Evolutionary conservation across 37 sponge, comb jelly and placozoan species (phyloP), one percentile per base, ranked within the genome.

Genomic region (Oscarella lobularis): DNA sequence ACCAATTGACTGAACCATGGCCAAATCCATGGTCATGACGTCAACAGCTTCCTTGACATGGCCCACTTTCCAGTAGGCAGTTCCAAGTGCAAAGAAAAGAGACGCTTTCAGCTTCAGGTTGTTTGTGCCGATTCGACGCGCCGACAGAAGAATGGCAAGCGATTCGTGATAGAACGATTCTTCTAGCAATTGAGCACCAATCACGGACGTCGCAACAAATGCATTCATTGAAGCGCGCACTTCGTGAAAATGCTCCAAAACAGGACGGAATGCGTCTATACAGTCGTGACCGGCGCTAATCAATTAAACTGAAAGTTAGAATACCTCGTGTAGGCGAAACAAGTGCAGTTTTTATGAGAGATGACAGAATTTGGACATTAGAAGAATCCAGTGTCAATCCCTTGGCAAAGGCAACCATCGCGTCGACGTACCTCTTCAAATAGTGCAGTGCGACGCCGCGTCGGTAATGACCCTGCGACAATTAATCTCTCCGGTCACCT

Each of bases 31-130:
- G 74, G 85, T 72, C 95, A 95, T 95, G 80, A 86, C 88, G 41
- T 79, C 84, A 2, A 95, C 39, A 20, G 92, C 92, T 31, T 77
- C 75, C 33, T 87, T 76, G 1, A 74, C 75, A 71, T 95, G 76
- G 36, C 78, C 81, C 31, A 87, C 74, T 3, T 73, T 34, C 98
- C 98, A 97, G 75, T 93, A 80, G 0, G 88, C 89, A 27, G 95
- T 76, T 0, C 92, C 94, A 0, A 97, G 89, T 2, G 94, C 92
- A 73, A 87, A 87, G 65, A 87, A 76, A 20, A 97, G 82, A 29
- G 95, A 90, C 0, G 90, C 89, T 41, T 90, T 89, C 65, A 97
- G 83, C 36, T 85, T 87, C 37, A 73, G 38, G 74, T 93, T 97
- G 60, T 97, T 91, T n/a, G 98, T 93, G 14, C 88, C 88, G 36